A percentile compares a stretch with the other conserved stretches of the same genome.
Conservation (phyloP, 2,888 invertebrate genomes). For the Ectemnius cavifrons region DNA sequence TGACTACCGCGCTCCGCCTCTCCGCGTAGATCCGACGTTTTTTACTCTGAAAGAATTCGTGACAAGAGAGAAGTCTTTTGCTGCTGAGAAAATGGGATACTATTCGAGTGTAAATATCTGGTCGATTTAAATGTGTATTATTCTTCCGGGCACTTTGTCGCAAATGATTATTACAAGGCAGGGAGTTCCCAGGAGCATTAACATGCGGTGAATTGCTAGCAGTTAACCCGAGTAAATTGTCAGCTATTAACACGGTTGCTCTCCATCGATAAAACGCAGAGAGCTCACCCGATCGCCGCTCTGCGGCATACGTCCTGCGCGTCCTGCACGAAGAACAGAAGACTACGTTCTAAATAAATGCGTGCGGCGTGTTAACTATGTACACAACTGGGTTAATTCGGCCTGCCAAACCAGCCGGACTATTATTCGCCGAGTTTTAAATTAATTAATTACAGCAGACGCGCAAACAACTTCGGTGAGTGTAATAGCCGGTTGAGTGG, state of each 20-base stretch:
- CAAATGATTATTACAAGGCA: slow-evolving; percentile 25
- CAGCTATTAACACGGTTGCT: slow-evolving; percentile 37
- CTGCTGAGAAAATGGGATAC: background rate
- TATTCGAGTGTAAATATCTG: slow-evolving; percentile 33
- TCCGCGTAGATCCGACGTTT: too few relatives aligned
- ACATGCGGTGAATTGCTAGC: slow-evolving; percentile 31
- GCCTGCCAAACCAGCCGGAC: background rate
- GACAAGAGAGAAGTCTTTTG: too few relatives aligned
- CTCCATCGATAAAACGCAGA: slow-evolving; percentile 31
- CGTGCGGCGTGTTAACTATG: background rate
- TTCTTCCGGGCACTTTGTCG: slow-evolving; percentile 29
- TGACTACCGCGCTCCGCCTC: too few relatives aligned
- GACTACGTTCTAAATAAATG: slow-evolving; percentile 5
- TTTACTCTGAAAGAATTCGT: too few relatives aligned
- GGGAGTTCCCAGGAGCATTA: slow-evolving; percentile 18
- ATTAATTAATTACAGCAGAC: slow-evolving; percentile 3
- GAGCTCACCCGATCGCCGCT: slow-evolving; percentile 24
- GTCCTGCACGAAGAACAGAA: background rate
- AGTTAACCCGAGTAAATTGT: slow-evolving; percentile 32
- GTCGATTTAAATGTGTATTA: slow-evolving; percentile 28
- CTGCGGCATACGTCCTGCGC: slow-evolving; percentile 6
- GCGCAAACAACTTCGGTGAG: background rate
- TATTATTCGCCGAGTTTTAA: slow-evolving; percentile 2
- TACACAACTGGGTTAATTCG: too few relatives aligned
- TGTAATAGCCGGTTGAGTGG: too few relatives aligned